Base-by-base conservation (phyloP, 2,797 vertebrate species). In the Acrocephalus scirpaceus region DNA sequence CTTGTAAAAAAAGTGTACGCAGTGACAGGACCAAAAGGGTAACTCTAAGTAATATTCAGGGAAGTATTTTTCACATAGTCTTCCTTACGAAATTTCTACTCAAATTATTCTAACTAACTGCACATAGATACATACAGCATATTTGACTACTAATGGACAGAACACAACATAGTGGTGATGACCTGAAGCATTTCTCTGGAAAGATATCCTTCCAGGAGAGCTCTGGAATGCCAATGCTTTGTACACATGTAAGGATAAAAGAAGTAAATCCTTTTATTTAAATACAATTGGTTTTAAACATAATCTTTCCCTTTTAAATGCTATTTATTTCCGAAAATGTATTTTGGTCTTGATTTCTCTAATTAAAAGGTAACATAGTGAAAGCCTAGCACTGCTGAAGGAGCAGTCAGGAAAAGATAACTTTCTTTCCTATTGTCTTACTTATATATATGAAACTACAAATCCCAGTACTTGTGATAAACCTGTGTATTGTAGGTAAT, bases 1-100 rank as follows among this genome's bases (percentile, higher is more conserved):
- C 11, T 40, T 30, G 5, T 18, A 11, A 54, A 54, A 82, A 54
- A 60, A 23, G 16, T 42, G 9, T 26, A 18, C 0, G 0, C 7
- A 20, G 26, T 34, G 30, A 66, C 45, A 66, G 22, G 23, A 44
- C 60, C 48, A 48, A 84, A 60, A 14, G 17, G 4, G 4, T 13
- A 53, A 47, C 34, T 56, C 7, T 48, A 71, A 79, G 61, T 56
- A 83, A 85, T 36, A 65, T 16, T 47, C 2, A 66, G 17, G 14
- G n/a, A 61, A 88, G 36, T 54, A 7, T 71, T 64, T 80, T 72
- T 48, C 44, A 72, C 25, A 21, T 23, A 36, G 65, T 44, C 27
- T 65, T 56, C 58, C 5, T 48, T 47, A 42, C 7, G 45, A 82
- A 79, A 69, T 25, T 42, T 25, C 27, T 80, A 45, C 40, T 86